Base-by-base conservation (phyloP, 1,140 invertebrate genomes). In the Sitobion miscanthi region DNA sequence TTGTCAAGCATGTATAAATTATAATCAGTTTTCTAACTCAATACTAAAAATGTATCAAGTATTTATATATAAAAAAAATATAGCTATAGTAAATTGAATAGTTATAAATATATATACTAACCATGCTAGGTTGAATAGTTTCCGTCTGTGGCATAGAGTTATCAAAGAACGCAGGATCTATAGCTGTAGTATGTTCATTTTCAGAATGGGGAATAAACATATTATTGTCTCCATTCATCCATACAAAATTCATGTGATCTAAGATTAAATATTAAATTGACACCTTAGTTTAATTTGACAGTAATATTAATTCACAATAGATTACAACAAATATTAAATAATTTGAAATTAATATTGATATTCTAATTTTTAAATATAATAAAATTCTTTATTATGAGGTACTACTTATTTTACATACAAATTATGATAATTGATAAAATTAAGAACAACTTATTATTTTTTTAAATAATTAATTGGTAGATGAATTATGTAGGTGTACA, bases 181-280 rank as follows among this genome's bases (percentile, higher is more conserved):
- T 86, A 30, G 82, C 20, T 86, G 82, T 25, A 42, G 82, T 20
- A 21, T 57, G 82, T 42, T 93, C 91, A n/a, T 38, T 57, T 57
- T 93, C 82, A 42, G 82, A 57, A 21, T 93, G 82, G 1, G 91
- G 82, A 54, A 86, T 57, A 54, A 54, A 93, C n/a, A 93, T 83
- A 86, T 77, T 77, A 77, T 86, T 83, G 14, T 93, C 85, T 54
- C 91, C 91, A 57, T 93, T 57, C 91, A 86, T 93, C 91, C 91
- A 93, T 57, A 93, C 47, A 93, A 93, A 93, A 57, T 93, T 93
- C 49, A 93, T n/a, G 21, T 85, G n/a, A 83, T 93, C 91, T 93
- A 86, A 2, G 14, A 89, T 88, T 1, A 88, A 52, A 52, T 88
- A 42, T 85, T 11, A 45, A 86, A 42, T 42, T 11, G 2, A 11